phyloP scores from a whole-genome alignment of 1,140 invertebrate genomes.

The Conus ventricosus region DNA sequence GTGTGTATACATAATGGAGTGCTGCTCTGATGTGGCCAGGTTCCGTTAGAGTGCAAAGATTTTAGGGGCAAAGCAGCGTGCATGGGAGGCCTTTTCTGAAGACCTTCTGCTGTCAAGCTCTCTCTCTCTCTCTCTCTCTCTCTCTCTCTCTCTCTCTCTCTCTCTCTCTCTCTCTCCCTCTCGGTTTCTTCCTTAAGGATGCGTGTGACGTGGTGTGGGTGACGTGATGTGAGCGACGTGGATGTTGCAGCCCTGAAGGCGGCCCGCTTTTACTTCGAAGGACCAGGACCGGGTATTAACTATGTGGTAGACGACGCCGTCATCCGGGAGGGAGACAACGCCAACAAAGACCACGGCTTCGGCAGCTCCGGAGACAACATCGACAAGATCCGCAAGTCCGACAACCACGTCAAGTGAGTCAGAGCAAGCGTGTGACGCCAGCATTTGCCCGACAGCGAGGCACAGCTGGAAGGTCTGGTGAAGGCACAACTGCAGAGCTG shows the following conservation, averaged over 20 bases:
- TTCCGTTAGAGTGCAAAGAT: no score
- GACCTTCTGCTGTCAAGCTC: no score
- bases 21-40: no score
- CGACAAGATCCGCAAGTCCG: not conserved
- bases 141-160: no score
- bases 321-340: not conserved
- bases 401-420: not conserved
- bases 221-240: no score
- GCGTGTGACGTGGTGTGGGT: no score
- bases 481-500: constrained; percentile 9
- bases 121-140: no score
- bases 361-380: not conserved
- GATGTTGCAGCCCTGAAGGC: not conserved
- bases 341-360: not conserved
- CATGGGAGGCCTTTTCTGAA: no score
- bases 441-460: not conserved
- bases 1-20: no score
- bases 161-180: no score
- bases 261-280: not conserved
- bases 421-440: not conserved
- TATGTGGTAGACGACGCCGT: not conserved
- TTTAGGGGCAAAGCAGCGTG: no score
- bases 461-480: not conserved
- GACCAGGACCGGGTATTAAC: not conserved
- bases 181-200: no score